These are phyloP conservation scores for Lasioglossum marginatum DNA, from an alignment of 2,888 invertebrate genomes.

Conservation along the genomic window DNA sequence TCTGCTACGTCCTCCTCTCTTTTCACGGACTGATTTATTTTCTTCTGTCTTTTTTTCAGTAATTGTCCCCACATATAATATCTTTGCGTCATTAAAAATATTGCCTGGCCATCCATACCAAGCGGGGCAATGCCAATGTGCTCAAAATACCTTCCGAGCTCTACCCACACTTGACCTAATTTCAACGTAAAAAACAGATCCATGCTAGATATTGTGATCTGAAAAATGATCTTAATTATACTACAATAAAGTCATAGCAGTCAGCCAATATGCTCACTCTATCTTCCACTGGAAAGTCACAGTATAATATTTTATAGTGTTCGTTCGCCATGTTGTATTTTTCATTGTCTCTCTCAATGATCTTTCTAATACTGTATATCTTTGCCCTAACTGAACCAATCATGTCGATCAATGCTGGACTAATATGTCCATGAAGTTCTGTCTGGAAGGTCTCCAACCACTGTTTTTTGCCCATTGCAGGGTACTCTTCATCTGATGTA, in stretches of 20 bases:
- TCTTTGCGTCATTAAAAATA: constrained; percentile 80
- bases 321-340: constrained; percentile 80
- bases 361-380: constrained; percentile 84
- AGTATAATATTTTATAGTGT: constrained; percentile 81
- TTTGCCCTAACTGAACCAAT: constrained; percentile 84
- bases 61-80: constrained; percentile 80
- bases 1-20: constrained; percentile 80
- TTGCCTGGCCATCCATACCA: constrained; percentile 81
- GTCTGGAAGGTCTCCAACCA: constrained; percentile 76
- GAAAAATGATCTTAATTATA: constrained; percentile 18
- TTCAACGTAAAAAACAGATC: constrained; percentile 84
- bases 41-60: constrained; percentile 80
- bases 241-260: neutral
- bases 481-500: constrained; percentile 70
- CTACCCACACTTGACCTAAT: constrained; percentile 84
- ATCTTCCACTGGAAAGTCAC: constrained; percentile 79
- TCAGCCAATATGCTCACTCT: constrained; percentile 73
- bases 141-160: constrained; percentile 81
- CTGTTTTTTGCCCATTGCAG: constrained; percentile 84
- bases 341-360: constrained; percentile 80
- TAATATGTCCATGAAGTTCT: constrained; percentile 70
- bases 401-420: constrained; percentile 82
- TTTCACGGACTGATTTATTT: constrained; percentile 73
- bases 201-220: constrained; percentile 84
- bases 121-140: constrained; percentile 80